Evolutionary conservation across 1,140 invertebrate genomes (phyloP), one percentile per base, ranked within the genome.

Genomic region (Megathymus violae): DNA sequence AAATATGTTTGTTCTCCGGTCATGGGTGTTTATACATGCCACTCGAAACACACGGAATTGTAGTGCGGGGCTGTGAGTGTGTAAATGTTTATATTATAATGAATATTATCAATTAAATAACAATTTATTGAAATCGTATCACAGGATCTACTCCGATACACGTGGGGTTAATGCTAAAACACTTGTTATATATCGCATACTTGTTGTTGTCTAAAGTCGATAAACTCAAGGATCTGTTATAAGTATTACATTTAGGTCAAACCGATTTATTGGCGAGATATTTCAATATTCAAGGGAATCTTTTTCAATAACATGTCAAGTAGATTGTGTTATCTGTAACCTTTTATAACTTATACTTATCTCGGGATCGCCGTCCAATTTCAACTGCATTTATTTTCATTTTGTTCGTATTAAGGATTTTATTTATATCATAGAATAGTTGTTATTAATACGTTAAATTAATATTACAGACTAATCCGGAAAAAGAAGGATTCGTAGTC

Each of bases 211-310:
- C 50, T 80, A 66, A 69, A 73, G 67, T 78, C 76, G 87, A 88
- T 89, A 85, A 87, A 76, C 63, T 82, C 83, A 88, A 89, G 85
- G 87, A 87, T 88, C 69, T 67, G 61, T 74, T 71, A 38, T 36
- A 36, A 36, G 34, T 65, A 62, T 66, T 69, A 54, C 69, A 89
- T 81, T 77, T 88, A 78, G 83, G 87, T 89, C 85, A 89, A 67
- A 66, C 69, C 76, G 82, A 85, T 85, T 75, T 76, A 75, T 65
- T 78, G 71, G 62, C 64, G 66, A 78, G 81, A 88, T 84, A 85
- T 60, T 60, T 73, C 71, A 74, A 69, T 75, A 78, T 77, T 80
- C 80, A 86, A 85, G 84, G 80, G 73, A 52, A 40, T 74, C 64
- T 69, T 67, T 72, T 71, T 78, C 71, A 80, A 80, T 80, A 80